Evolutionary conservation across 2,113 vertebrate genomes (phyloP).

Genomic region (Gambusia affinis): DNA sequence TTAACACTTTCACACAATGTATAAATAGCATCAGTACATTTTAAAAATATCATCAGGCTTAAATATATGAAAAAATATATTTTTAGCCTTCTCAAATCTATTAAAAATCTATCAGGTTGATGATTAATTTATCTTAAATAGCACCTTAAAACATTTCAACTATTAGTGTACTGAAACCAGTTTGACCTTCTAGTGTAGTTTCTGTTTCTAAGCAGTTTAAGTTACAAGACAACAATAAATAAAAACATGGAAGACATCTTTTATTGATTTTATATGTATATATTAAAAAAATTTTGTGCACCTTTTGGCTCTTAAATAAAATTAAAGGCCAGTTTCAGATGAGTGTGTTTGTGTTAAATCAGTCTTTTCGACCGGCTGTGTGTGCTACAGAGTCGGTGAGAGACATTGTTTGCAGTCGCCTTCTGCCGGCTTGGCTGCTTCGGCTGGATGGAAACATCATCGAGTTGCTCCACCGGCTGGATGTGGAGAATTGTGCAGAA

Average conservation of each 20-base stretch:
- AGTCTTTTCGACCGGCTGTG: background rate
- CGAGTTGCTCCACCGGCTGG: conserved; percentile 89
- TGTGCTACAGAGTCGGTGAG: conserved; percentile 84
- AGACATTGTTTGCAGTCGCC: conserved; percentile 82
- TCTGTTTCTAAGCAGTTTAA: too few species aligned
- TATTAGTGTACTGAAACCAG: too few species aligned
- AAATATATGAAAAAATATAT: background rate
- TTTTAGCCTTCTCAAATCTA: background rate
- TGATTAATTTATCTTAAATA: background rate
- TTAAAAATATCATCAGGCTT: background rate
- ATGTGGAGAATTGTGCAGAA: conserved; percentile 92
- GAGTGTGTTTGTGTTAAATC: background rate
- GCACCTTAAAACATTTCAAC: too few species aligned
- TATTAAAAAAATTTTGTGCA: too few species aligned
- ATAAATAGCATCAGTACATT: too few species aligned
- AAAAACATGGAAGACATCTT: too few species aligned
- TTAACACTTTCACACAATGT: too few species aligned
- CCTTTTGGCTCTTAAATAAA: too few species aligned
- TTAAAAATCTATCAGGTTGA: background rate
- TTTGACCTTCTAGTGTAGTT: too few species aligned
- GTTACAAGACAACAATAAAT: too few species aligned
- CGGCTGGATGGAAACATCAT: conserved; percentile 84
- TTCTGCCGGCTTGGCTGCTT: conserved; percentile 89
- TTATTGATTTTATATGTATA: too few species aligned
- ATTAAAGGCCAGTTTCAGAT: too few species aligned